Percentiles rank a stretch among this genome's conserved stretches.
Conservation (phyloP, 2,797 vertebrate species). For the Steatocranus sp. region DNA sequence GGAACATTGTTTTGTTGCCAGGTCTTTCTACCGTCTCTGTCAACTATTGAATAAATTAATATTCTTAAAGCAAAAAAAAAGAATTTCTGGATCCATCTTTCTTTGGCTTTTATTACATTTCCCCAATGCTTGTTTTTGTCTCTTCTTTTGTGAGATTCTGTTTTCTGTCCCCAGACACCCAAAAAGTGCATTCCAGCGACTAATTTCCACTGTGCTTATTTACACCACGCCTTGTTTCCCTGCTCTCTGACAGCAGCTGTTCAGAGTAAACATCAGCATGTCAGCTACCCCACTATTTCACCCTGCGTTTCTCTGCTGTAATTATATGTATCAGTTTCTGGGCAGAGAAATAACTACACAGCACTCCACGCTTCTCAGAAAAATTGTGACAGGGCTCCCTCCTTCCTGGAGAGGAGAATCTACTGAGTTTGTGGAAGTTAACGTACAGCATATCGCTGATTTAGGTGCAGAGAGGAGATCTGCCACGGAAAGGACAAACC, state of each 20-base stretch:
- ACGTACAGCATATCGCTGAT: neutral
- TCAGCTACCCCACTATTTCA: slow-evolving; percentile 46
- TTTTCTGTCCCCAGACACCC: slow-evolving; percentile 3
- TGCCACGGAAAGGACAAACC: slow-evolving; percentile 2
- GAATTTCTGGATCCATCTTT: neutral
- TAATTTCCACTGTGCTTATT: slow-evolving; percentile 44
- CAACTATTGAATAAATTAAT: neutral
- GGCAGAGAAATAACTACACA: slow-evolving; percentile 43
- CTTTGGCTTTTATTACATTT: neutral
- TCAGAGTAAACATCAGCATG: slow-evolving; percentile 44
- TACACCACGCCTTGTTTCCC: slow-evolving; percentile 39
- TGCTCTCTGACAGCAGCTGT: slow-evolving; percentile 54
- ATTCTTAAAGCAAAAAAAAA: neutral
- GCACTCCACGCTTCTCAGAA: slow-evolving; percentile 10
- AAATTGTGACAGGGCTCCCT: slow-evolving; percentile 25
- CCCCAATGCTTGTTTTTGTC: neutral
- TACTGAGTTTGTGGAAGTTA: neutral
- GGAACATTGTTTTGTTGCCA: neutral
- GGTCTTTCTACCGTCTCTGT: neutral
- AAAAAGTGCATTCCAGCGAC: slow-evolving; percentile 18
- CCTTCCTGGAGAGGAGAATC: slow-evolving; percentile 1
- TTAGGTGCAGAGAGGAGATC: neutral
- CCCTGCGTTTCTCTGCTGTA: slow-evolving; percentile 24
- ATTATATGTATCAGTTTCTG: slow-evolving; percentile 57
- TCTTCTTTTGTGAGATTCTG: neutral